Evolutionary conservation across 2,797 vertebrate species (phyloP), one percentile per base, ranked within the genome.

Genomic region (Micropoecilia bifurca): DNA sequence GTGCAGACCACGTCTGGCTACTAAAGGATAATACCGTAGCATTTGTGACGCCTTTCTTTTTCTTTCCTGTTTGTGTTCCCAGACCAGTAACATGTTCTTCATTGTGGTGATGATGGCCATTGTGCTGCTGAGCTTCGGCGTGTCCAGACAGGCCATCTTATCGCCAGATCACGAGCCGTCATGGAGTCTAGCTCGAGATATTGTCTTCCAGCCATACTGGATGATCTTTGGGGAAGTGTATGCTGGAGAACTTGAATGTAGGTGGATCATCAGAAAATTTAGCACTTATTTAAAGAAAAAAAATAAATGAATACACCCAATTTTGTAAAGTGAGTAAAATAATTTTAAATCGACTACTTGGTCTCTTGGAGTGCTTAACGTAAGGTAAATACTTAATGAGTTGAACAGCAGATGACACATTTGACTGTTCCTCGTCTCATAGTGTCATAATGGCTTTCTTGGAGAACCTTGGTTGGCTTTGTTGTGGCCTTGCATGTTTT

Each of bases 201-300:
- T 98, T 5, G 96, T 99, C 10, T 99, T 98, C 91, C 96, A 99
- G 16, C 99, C 99, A 1, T 99, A 99, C 87, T 99, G 97, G 97
- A 99, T 99, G 98, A 99, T 99, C 71, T 99, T 97, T 76, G 99
- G 99, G 86, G 98, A 99, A 84, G 98, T 99, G 30, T 99, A 99
- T 73, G 97, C 98, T 43, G 73, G 73, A 25, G 96, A 99, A 71
- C 98, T 99, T 84, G 95, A 98, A 82, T 93, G 98, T 99, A 79
- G 10, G 96, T 95, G 36, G 41, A 77, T 84, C 76, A 76, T 25
- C n/a, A 43, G 3, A 20, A 41, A 39, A 68, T 41, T 8, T 39
- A 41, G 18, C 3, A 12, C 7, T 22, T 66, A 39, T 20, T 18
- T 8, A 20, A 68, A 39, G 39, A 68, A 68, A 1, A 66, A 61